Percentiles rank a stretch among this genome's conserved stretches.
phyloP scores from a whole-genome alignment of 2,888 invertebrate genomes.

The Brenthis daphne region DNA sequence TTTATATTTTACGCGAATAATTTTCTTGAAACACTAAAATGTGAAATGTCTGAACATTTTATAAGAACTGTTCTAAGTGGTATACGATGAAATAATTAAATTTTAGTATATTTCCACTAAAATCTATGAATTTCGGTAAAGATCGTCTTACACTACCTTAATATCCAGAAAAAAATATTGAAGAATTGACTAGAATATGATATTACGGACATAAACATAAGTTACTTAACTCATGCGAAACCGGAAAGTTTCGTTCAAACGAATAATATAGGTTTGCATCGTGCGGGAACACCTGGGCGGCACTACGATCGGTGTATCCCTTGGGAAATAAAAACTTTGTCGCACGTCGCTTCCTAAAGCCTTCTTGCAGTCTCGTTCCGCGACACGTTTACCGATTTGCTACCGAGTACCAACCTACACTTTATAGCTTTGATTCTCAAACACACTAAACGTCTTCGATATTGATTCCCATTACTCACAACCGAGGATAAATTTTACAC shows the following conservation, averaged over 20 bases:
- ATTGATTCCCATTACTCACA: slow-evolving; percentile 71
- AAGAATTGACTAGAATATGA: slow-evolving; percentile 69
- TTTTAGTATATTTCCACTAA: slow-evolving; percentile 8
- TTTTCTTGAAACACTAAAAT: slow-evolving; percentile 21
- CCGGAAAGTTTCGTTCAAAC: slow-evolving; percentile 80
- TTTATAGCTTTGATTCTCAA: slow-evolving; percentile 78
- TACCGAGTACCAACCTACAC: slow-evolving; percentile 70
- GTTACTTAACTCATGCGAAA: slow-evolving; percentile 79
- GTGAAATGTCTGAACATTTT: slow-evolving; percentile 7
- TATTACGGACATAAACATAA: slow-evolving; percentile 73
- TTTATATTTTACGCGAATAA: slow-evolving; percentile 54
- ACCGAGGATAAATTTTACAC: too few relatives aligned
- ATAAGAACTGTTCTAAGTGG: slow-evolving; percentile 18
- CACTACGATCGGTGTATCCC: slow-evolving; percentile 79
- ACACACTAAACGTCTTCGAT: slow-evolving; percentile 73
- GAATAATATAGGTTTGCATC: slow-evolving; percentile 81
- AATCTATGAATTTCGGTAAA: background rate
- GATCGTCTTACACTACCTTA: background rate
- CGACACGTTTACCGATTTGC: slow-evolving; percentile 76
- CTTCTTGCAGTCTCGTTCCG: slow-evolving; percentile 70
- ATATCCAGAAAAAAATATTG: background rate
- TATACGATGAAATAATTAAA: slow-evolving; percentile 10
- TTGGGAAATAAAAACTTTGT: slow-evolving; percentile 82
- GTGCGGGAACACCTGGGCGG: slow-evolving; percentile 77
- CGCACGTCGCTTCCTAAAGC: slow-evolving; percentile 80